phyloP scores from a whole-genome alignment of 1,140 invertebrate genomes.

The Drosophila seguyi region DNA sequence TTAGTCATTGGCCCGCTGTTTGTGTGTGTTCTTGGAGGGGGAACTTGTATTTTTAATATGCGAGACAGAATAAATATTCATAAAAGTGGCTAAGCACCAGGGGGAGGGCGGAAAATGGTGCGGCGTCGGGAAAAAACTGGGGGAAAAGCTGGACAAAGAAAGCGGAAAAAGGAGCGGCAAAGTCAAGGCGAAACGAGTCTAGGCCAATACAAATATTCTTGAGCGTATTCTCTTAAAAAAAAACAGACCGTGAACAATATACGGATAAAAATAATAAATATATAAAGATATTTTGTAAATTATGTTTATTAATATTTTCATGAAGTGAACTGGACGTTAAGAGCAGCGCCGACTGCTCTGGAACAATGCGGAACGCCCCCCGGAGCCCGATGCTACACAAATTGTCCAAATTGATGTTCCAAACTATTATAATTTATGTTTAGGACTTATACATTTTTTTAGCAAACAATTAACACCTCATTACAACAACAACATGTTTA shows the following conservation, averaged over 20 bases:
- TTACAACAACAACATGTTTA: no score
- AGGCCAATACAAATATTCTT: conserved; percentile 20
- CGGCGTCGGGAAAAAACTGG: background rate
- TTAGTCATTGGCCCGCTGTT: conserved; percentile 72
- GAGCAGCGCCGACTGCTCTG: conserved; percentile 75
- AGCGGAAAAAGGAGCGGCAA: conserved; percentile 30
- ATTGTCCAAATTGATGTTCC: no score
- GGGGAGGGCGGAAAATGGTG: background rate
- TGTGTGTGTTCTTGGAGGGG: conserved; percentile 37
- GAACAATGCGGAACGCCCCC: conserved; percentile 75
- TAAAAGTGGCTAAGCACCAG: conserved; percentile 63
- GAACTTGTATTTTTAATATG: conserved; percentile 80
- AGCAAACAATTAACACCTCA: no score
- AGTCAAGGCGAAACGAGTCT: conserved; percentile 36
- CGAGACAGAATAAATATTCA: conserved; percentile 82
- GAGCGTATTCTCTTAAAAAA: background rate
- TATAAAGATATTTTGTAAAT: background rate
- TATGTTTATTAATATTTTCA: background rate
- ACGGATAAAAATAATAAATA: background rate
- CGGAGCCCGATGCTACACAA: conserved; percentile 76
- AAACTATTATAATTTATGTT: no score
- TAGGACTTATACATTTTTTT: no score
- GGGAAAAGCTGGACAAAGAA: background rate
- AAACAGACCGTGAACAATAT: no score
- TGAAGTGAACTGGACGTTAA: conserved; percentile 58